A percentile compares a stretch with the other conserved stretches of the same genome.
phyloP scores from a whole-genome alignment of 2,113 vertebrate species.

The Heliornis fulica region DNA sequence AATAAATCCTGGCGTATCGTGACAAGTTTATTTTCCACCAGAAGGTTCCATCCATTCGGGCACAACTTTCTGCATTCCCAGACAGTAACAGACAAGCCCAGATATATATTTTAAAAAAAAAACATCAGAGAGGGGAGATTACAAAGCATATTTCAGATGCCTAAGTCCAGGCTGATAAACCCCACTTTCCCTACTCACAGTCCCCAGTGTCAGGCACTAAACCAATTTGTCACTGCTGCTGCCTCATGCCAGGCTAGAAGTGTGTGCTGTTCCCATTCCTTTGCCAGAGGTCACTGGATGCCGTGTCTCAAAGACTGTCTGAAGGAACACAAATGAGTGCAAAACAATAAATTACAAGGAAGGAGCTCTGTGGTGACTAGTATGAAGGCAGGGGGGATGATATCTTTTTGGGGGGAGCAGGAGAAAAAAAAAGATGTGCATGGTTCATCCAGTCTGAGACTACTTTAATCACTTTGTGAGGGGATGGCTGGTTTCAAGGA shows the following conservation, averaged over 20 bases:
- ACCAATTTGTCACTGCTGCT: conserved; percentile 70
- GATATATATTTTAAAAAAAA: not conserved
- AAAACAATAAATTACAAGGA: conserved; percentile 6
- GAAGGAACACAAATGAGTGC: conserved; percentile 66
- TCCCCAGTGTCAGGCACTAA: conserved; percentile 49
- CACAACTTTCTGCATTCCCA: not conserved
- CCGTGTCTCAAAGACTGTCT: conserved; percentile 17
- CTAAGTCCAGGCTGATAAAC: not conserved
- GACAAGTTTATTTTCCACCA: conserved; percentile 3
- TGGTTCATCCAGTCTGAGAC: not conserved
- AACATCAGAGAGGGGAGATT: not conserved
- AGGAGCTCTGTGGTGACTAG: not conserved
- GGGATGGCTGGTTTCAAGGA: conserved; percentile 55
- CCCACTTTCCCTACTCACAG: not conserved
- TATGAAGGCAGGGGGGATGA: not conserved
- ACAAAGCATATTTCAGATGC: not conserved
- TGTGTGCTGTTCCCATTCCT: not conserved
- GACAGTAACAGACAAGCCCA: not conserved
- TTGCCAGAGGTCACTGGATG: conserved; percentile 69
- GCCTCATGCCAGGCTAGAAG: conserved; percentile 57
- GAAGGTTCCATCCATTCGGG: not conserved
- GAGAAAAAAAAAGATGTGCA: not conserved
- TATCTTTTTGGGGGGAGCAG: conserved; percentile 3
- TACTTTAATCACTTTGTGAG: conserved; percentile 3
- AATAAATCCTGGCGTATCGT: not conserved